These are phyloP conservation scores for Pararge aegeria DNA, from an alignment of 1,140 invertebrate species.

Conservation along the genomic window DNA sequence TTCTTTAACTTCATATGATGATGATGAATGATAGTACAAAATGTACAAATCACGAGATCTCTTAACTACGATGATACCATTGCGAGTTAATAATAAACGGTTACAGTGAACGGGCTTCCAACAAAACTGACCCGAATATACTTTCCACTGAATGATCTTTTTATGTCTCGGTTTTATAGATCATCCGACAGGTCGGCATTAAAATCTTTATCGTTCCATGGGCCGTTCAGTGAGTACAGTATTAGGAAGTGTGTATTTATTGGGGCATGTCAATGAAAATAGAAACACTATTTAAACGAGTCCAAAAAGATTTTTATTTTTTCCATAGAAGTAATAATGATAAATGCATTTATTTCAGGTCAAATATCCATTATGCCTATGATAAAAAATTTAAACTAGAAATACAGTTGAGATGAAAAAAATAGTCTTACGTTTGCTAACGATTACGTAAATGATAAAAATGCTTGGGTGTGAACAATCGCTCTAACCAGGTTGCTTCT, in stretches of 20 bases:
- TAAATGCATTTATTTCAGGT: no score
- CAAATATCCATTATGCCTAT: no score
- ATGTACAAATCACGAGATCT: not conserved
- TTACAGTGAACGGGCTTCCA: constrained; percentile 2
- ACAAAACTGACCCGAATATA: constrained; percentile 5
- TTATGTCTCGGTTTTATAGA: constrained; percentile 5
- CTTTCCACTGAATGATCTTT: constrained; percentile 7
- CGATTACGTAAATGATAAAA: no score
- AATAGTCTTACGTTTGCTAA: no score
- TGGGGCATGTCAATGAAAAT: not conserved
- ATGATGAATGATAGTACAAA: no score
- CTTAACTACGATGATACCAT: not conserved
- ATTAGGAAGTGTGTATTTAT: not conserved
- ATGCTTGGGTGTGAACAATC: no score
- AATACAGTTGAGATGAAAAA: no score
- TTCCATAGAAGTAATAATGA: no score
- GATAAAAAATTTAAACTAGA: no score
- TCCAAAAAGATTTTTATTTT: no score
- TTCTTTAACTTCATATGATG: no score
- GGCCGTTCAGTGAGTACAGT: not conserved
- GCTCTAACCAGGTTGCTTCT: no score
- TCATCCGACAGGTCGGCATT: constrained; percentile 9
- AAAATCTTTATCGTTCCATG: constrained; percentile 3
- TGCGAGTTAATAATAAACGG: constrained; percentile 6
- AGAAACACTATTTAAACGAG: not conserved